Conservation (phyloP, 2,113 vertebrate genomes). For the Psilopsiagon aymara region DNA sequence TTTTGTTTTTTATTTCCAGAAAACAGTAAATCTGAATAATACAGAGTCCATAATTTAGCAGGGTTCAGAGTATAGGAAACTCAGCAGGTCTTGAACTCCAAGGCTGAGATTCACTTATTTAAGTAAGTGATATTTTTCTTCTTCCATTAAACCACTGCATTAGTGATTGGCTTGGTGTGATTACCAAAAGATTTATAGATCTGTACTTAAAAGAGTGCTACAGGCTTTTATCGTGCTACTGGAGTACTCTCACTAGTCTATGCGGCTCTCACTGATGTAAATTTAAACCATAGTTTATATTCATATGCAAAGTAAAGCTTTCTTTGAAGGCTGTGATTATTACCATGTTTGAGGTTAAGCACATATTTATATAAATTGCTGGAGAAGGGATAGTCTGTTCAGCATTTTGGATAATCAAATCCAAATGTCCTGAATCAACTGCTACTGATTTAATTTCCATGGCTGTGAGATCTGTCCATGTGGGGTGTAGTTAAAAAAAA, state of each 20-base stretch:
- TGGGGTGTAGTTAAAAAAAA: background rate
- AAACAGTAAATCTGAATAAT: background rate
- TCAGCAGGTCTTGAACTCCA: background rate
- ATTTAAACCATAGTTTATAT: background rate
- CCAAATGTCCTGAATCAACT: background rate
- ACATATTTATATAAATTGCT: background rate
- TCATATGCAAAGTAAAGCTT: background rate
- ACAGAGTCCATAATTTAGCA: background rate
- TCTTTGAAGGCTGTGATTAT: constrained; percentile 13
- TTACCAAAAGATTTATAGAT: background rate
- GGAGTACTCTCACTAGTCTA: background rate
- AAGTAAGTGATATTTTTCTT: background rate
- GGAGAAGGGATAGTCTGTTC: background rate
- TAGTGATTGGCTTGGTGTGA: background rate
- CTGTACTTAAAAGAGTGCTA: background rate
- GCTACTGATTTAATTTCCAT: background rate
- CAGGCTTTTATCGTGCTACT: background rate
- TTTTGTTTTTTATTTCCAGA: background rate
- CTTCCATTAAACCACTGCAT: background rate
- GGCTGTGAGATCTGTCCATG: background rate
- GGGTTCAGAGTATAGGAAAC: background rate
- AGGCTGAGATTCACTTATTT: background rate
- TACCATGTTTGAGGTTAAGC: background rate
- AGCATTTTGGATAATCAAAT: background rate
- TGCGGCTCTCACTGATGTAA: background rate